Evolutionary conservation across 2,888 invertebrate species (phyloP), one percentile per base, ranked within the genome.

Genomic region (Unio pictorum): DNA sequence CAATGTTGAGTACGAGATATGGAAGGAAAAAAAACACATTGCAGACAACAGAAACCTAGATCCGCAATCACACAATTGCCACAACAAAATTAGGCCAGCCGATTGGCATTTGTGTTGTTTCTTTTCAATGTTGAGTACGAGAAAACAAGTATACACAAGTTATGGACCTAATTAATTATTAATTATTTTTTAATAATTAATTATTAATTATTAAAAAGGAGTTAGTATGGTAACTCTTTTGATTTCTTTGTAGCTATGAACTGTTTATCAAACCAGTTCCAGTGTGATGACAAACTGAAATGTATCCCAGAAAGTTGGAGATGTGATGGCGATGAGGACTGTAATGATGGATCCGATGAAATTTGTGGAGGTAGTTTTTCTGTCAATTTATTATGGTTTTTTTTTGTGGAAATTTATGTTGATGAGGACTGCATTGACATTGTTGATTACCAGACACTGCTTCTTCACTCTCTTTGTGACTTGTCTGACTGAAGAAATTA

Each of bases 211-310:
- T 65, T 60, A 17, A 8, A 20, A 23, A 59, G 15, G 11, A 23
- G 3, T 17, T 59, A 15, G 11, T 59, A 18, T 26, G 15, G 45
- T 45, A 45, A 45, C 45, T 45, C 59, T 59, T 23, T 26, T 59
- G 59, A 59, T 23, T 20, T 64, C 26, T 58, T 64, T 76, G n/a
- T 65, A n/a, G 92, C 92, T 64, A 89, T 89, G 3, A 67, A 61
- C 0, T 89, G 89, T 72, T 56, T 73, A 18, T 66, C 75, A 11
- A 92, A 90, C 63, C 90, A 92, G 89, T 94, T 93, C 91, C 91
- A 92, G 60, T 90, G 89, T 68, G 76, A 76, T 59, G 74, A 77
- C 8, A 65, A 58, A 60, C 68, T 70, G 26, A 65, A 71, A 20
- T 84, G 84, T 71, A 76, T 80, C 61, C 81, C 82, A 0, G 63